Conservation (phyloP, 2,888 invertebrate species). For the Charanyca ferruginea region DNA sequence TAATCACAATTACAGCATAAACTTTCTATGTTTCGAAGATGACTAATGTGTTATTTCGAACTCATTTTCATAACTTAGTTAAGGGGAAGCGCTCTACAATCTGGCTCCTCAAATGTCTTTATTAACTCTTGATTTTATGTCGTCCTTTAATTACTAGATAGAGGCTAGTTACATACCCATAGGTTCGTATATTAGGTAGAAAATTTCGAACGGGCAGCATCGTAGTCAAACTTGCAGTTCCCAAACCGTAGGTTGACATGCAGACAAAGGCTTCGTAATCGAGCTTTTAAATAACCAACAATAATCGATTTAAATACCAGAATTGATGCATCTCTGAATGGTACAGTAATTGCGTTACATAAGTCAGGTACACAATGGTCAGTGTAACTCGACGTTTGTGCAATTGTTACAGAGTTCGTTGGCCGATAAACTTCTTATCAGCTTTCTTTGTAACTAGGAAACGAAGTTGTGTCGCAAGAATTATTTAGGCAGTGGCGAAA, state of each 20-base stretch:
- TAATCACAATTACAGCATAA: slow-evolving; percentile 61
- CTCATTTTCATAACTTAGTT: slow-evolving; percentile 41
- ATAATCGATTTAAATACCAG: slow-evolving; percentile 23
- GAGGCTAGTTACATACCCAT: neutral
- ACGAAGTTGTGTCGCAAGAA: slow-evolving; percentile 77
- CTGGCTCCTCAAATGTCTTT: slow-evolving; percentile 13
- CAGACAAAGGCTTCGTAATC: slow-evolving; percentile 23
- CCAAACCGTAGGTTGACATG: neutral
- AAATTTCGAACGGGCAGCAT: neutral
- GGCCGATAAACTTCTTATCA: slow-evolving; percentile 87
- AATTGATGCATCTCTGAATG: slow-evolving; percentile 35
- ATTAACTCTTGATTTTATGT: slow-evolving; percentile 2
- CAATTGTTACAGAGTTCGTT: slow-evolving; percentile 81
- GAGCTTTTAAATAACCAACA: slow-evolving; percentile 14
- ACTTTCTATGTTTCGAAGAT: slow-evolving; percentile 60
- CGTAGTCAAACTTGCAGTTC: slow-evolving; percentile 5
- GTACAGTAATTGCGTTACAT: slow-evolving; percentile 43
- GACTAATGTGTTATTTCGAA: slow-evolving; percentile 45
- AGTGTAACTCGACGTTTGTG: slow-evolving; percentile 68
- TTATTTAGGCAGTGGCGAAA: slow-evolving; percentile 78
- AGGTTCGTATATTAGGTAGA: neutral
- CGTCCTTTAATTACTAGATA: neutral
- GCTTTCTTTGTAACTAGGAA: slow-evolving; percentile 81
- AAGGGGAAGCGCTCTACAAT: neutral
- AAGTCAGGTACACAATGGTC: slow-evolving; percentile 65